Base-by-base conservation (phyloP, 2,113 vertebrate species). In the Cebidichthys violaceus region DNA sequence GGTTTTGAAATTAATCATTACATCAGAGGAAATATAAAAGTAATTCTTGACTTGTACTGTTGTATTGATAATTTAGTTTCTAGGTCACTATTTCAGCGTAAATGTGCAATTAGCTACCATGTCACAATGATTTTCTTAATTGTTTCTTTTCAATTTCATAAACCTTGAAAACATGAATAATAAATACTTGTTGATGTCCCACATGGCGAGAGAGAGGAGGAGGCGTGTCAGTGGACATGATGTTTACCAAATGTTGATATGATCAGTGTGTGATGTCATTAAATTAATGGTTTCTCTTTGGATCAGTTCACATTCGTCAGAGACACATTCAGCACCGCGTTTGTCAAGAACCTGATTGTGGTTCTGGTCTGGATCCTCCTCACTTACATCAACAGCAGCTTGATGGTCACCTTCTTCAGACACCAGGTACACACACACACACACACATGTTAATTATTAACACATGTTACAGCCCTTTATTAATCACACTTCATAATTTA, bases 301-400 rank as follows among this genome's bases (percentile, higher is more conserved):
- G 6, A 45, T 15, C 80, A 89, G 77, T 4, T 74, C 22, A 9
- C 74, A 18, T 55, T 92, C 1, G 1, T 86, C 52, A 91, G 94
- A 81, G 94, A 96, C 52, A 88, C 90, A 1, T 93, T 91, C 68
- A 37, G 71, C 59, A 80, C 35, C 0, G 93, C 93, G 0, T 84
- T 96, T 41, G 59, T 90, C 6, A 96, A 94, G 87, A 95, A 95
- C 88, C 84, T 95, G 61, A 86, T 91, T 0, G 70, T 95, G 57
- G 89, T 93, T 70, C 69, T 90, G 41, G 82, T 95, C 41, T 94
- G 93, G 93, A n/a, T 95, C 64, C 17, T 84, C 27, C 89, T 96
- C 79, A 95, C 85, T 61, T 95, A 91, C 86, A 94, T 95, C 81
- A 94, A 94, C 9, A 37, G 71, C 27, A 91, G 66, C 2, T 69